A percentile compares a stretch with the other conserved stretches of the same genome.
These are phyloP conservation scores for Serrognathus titanus DNA, from an alignment of 2,888 invertebrate species.

Conservation along the genomic window DNA sequence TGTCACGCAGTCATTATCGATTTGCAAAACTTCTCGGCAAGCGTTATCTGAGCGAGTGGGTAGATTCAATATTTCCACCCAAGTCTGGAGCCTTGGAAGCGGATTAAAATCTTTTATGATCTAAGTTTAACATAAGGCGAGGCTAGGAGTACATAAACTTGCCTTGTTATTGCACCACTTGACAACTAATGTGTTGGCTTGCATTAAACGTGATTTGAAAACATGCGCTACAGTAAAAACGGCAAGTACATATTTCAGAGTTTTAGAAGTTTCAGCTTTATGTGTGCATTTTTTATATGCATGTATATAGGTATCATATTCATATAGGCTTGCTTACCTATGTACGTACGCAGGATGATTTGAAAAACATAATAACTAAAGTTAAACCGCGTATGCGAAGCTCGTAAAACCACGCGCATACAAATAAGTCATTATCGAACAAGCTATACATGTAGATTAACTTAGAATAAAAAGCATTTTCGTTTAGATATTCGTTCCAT, in stretches of 20 bases:
- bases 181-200: constrained; percentile 32
- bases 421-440: too few relatives aligned
- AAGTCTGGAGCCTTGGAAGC: constrained; percentile 17
- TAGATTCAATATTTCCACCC: constrained; percentile 1
- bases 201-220: constrained; percentile 4
- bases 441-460: too few relatives aligned
- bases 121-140: constrained; percentile 25
- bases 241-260: constrained; percentile 22
- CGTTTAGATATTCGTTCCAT: too few relatives aligned
- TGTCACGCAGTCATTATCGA: background rate
- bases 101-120: constrained; percentile 25
- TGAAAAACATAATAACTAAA: too few relatives aligned
- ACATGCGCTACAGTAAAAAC: constrained; percentile 1
- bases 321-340: background rate
- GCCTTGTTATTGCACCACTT: constrained; percentile 40
- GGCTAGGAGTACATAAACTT: constrained; percentile 35
- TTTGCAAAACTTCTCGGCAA: background rate
- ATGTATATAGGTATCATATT: background rate
- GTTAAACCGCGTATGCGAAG: too few relatives aligned
- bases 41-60: background rate
- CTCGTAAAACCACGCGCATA: too few relatives aligned
- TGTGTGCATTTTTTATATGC: background rate
- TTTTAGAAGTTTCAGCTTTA: constrained; percentile 3
- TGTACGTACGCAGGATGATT: too few relatives aligned
- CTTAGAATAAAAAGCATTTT: too few relatives aligned